These are phyloP conservation scores for Dryoscopus gambensis DNA, from an alignment of 2,113 vertebrate species.

Conservation along the genomic window DNA sequence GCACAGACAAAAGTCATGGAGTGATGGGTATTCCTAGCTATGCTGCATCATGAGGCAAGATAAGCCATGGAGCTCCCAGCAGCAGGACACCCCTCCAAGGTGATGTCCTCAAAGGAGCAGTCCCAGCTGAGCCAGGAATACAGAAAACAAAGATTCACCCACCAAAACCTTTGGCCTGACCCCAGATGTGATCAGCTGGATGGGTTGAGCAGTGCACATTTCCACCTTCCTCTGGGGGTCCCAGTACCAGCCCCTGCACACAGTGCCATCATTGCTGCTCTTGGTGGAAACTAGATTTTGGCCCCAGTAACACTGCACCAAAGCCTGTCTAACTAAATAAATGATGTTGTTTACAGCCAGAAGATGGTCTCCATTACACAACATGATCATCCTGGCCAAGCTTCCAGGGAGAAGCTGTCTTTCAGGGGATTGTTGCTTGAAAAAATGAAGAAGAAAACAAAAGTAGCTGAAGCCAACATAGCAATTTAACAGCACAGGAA, in stretches of 20 bases:
- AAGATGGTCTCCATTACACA: background rate
- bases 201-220: fast-evolving
- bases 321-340: background rate
- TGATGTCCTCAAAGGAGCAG: background rate
- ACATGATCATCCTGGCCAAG: background rate
- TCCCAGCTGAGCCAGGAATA: background rate
- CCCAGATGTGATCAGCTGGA: background rate
- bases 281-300: background rate
- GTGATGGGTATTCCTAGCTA: background rate
- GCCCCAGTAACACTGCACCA: background rate
- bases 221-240: background rate
- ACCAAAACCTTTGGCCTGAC: background rate
- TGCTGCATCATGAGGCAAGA: background rate
- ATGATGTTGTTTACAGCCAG: constrained; percentile 33
- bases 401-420: background rate
- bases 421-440: background rate
- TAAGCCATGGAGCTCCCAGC: background rate
- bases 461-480: background rate
- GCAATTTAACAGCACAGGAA: background rate
- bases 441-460: constrained; percentile 7
- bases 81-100: background rate
- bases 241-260: background rate
- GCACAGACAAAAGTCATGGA: background rate
- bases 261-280: background rate
- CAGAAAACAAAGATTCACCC: background rate